Base-by-base conservation (phyloP, 1,140 invertebrate species). In the Coelopa frigida region DNA sequence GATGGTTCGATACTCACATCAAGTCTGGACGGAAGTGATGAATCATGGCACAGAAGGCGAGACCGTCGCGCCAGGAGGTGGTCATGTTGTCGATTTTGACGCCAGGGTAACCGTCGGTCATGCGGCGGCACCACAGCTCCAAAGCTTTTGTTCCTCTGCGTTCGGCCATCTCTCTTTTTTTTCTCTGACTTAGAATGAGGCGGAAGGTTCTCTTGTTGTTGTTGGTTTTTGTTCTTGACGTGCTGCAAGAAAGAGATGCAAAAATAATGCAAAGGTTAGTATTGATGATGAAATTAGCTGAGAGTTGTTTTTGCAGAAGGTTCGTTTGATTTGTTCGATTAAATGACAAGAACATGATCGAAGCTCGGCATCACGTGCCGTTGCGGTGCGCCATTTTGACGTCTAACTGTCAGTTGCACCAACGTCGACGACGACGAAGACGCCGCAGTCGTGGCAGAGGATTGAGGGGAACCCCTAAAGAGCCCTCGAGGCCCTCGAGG, bases 41-140 rank as follows among this genome's bases (percentile, higher is more conserved):
- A 59, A 98, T 93, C 70, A 98, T 81, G 39, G 93, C 94, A 76
- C 93, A 98, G 73, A 96, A 97, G 22, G 89, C 90, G 35, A 97
- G 79, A 39, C 94, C 94, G 74, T 94, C 84, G 54, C 89, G 78
- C 89, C 89, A 94, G 3, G 87, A 90, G 46, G 89, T 91, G 44
- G 87, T 92, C 88, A 94, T 92, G 71, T 94, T 93, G 53, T 83
- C 81, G 48, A 94, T 81, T 57, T 82, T 82, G 26, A 95, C 89
- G 55, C 87, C 87, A 92, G 81, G 77, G 71, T 96, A 96, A 54
- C 92, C 90, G 39, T 87, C 84, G 5, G 87, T 87, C 62, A 90
- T 80, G 31, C 85, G 78, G 50, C 84, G 80, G 70, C 91, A 94
- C 91, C 90, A 94, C 48, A 85, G 65, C 65, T 93, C 87, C 59